Evolutionary conservation across 2,113 vertebrate genomes (phyloP), one percentile per base, ranked within the genome.

Genomic region (Laterallus jamaicensis): DNA sequence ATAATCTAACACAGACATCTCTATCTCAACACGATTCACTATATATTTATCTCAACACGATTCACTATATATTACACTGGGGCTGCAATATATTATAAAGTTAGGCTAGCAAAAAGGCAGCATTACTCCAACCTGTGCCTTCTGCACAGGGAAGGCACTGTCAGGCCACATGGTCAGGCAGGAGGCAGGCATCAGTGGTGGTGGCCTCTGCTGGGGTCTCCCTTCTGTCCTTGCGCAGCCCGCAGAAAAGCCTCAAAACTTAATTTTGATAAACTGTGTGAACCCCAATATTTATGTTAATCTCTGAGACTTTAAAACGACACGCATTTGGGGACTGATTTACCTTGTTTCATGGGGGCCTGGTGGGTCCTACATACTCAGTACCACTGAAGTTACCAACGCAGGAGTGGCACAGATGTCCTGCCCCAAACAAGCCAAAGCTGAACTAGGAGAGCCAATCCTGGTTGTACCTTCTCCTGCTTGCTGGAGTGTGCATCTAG

Each of bases 361-460:
- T 2, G 0, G 15, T 44, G 29, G 10, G 49, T 62, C 39, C 24
- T 42, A 15, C 2, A 2, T 24, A 32, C 3, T 35, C 1, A 0
- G 60, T 62, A 26, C 28, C 42, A 28, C 47, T 1, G 2, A 44
- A 5, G 40, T 78, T 32, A 8, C 19, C 32, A 42, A 11, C 73
- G 14, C 37, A 50, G 50, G 31, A 47, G 59, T 55, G 63, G 21
- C 29, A 71, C 29, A 49, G 20, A 19, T 22, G 12, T 54, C 54
- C 32, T 75, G 9, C 32, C 18, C 13, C 40, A 49, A 18, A 18
- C 10, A 76, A 82, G 20, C 18, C 75, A 47, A 76, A 88, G 76
- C 6, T 6, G 12, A 75, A 76, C 32, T 12, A 66, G 10, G 7
- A 64, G 35, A 91, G 69, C 15, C 56, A 76, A 19, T 15, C 28